These are phyloP conservation scores for Glomeris maerens DNA, from an alignment of 1,140 invertebrate genomes.

Conservation along the genomic window DNA sequence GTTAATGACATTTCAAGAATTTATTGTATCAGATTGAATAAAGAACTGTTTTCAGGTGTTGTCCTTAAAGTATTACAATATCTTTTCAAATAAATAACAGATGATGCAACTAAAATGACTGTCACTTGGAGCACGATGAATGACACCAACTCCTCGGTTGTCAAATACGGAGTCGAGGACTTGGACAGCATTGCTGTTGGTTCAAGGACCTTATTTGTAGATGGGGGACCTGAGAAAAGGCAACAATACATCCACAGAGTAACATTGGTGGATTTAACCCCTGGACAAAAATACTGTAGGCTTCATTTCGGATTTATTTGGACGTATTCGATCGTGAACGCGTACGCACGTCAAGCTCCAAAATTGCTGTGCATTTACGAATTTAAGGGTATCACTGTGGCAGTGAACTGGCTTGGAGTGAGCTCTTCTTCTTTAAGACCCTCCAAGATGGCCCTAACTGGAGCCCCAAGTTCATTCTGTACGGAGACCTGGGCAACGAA, in stretches of 20 bases:
- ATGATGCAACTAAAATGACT: constrained; percentile 51
- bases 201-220: constrained; percentile 49
- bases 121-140: constrained; percentile 80
- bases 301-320: constrained; percentile 9
- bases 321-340: background rate
- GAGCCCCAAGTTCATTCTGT: constrained; percentile 66
- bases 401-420: constrained; percentile 61
- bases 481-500: constrained; percentile 79
- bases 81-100: too few species aligned
- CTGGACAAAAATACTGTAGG: constrained; percentile 47
- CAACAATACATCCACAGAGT: constrained; percentile 70
- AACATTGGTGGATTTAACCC: constrained; percentile 39
- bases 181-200: constrained; percentile 42
- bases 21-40: too few species aligned
- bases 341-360: background rate
- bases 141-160: constrained; percentile 49
- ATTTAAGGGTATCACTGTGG: constrained; percentile 65
- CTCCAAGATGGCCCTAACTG: constrained; percentile 45
- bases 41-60: too few species aligned
- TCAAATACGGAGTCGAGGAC: constrained; percentile 55
- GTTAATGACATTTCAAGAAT: too few species aligned
- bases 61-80: too few species aligned
- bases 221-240: constrained; percentile 53
- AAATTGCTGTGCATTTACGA: background rate
- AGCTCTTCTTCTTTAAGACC: constrained; percentile 57